Base-by-base conservation (phyloP, 1,140 invertebrate genomes). In the Brachionus sp. region DNA sequence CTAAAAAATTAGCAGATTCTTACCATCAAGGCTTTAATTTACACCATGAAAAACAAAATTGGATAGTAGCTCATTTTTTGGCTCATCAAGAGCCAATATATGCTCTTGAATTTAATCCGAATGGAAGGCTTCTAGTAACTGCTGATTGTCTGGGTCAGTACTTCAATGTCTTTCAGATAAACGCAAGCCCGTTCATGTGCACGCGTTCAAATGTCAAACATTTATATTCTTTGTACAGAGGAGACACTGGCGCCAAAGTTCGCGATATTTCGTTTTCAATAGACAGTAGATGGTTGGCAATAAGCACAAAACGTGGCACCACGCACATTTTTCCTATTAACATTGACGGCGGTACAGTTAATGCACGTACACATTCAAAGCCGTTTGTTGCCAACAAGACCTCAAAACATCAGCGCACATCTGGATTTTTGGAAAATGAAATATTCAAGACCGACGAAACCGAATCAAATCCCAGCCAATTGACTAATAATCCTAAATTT, bases 281-380 rank as follows among this genome's bases (percentile, higher is more conserved):
- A 83, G 97, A 98, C 89, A 95, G 94, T 53, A 92, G 97, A 70
- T 99, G 97, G 97, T 93, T 95, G 9, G 94, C 95, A 13, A 92
- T 98, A 0, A 95, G 94, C 29, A 98, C 97, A 5, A 90, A 97
- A 84, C 92, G 97, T 84, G 97, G 96, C 82, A 98, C 97, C 2
- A 97, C 96, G 16, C 97, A 99, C 88, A 93, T 98, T 62, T 98
- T 98, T 90, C 95, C 97, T 0, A 93, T 98, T 9, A 96, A 95
- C 25, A 94, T 96, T n/a, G 98, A 98, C 88, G 97, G 97, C 84
- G 97, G 91, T 84, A 91, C 93, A 77, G 92, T 95, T 66, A 95
- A 93, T 82, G 92, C 95, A 33, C 91, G 97, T 84, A 98, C 97
- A 7, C 97, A 99, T 89, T 93, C 94, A 44, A 93, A 93, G 39